Evolutionary conservation across 2,113 vertebrate species (phyloP).

Genomic region (Coptodon bakossiorum): DNA sequence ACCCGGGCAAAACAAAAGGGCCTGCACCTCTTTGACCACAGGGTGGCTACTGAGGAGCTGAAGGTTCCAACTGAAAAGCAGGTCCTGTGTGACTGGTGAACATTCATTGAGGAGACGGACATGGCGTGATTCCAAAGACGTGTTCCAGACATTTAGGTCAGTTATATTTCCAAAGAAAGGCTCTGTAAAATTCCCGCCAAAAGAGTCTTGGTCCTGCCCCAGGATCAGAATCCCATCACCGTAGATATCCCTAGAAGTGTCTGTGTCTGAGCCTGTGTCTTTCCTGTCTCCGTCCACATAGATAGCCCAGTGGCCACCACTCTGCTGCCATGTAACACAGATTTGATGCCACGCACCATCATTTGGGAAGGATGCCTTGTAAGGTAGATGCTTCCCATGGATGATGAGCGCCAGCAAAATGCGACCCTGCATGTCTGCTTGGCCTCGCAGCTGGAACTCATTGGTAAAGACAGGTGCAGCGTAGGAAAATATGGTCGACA

Average conservation of each 20-base stretch:
- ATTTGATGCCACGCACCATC: conserved; percentile 84
- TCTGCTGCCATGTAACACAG: conserved; percentile 78
- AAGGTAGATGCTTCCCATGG: conserved; percentile 79
- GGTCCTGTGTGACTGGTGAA: conserved; percentile 3
- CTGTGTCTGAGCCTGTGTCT: conserved; percentile 39
- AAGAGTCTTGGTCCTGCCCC: conserved; percentile 88
- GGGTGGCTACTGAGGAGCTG: conserved; percentile 59
- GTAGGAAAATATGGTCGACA: conserved; percentile 81
- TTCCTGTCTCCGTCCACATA: conserved; percentile 73
- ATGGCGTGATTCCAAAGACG: conserved; percentile 59
- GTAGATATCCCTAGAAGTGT: conserved; percentile 67
- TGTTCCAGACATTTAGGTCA: conserved; percentile 78
- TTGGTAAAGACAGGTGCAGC: conserved; percentile 75
- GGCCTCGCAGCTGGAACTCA: conserved; percentile 83
- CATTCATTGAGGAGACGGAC: conserved; percentile 71
- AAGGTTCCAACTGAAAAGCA: conserved; percentile 74
- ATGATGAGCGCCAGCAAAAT: conserved; percentile 80
- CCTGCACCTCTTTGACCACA: conserved; percentile 42
- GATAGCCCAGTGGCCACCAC: conserved; percentile 70
- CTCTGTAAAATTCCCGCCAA: conserved; percentile 85
- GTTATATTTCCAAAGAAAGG: conserved; percentile 89
- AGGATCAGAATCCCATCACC: conserved; percentile 79
- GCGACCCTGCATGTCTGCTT: conserved; percentile 58
- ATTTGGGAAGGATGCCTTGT: conserved; percentile 73
- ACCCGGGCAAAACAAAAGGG: conserved; percentile 76